These are phyloP conservation scores for Myzus persicae DNA, from an alignment of 1,140 invertebrate genomes.

Conservation along the genomic window DNA sequence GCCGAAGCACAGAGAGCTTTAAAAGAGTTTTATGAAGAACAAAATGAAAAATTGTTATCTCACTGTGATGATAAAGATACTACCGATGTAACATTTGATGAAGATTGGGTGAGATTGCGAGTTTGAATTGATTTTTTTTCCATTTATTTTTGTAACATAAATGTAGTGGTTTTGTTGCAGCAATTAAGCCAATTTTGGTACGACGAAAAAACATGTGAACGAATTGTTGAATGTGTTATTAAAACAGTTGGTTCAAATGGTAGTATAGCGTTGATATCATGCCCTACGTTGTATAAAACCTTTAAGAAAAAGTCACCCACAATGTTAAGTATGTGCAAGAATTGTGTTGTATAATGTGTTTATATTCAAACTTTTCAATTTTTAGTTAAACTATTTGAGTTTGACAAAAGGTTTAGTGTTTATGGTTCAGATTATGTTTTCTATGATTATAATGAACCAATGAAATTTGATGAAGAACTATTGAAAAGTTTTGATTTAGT, in stretches of 20 bases:
- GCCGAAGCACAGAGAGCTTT: slow-evolving; percentile 78
- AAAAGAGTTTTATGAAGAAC: slow-evolving; percentile 83
- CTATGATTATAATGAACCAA: slow-evolving; percentile 89
- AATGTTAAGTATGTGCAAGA: slow-evolving; percentile 58
- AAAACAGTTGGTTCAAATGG: slow-evolving; percentile 67
- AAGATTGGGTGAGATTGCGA: slow-evolving; percentile 79
- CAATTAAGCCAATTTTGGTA: slow-evolving; percentile 99
- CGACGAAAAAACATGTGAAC: slow-evolving; percentile 76
- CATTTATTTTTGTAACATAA: neutral
- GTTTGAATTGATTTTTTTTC: neutral
- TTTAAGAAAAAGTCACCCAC: slow-evolving; percentile 70
- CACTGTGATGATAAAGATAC: slow-evolving; percentile 65
- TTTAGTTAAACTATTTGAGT: slow-evolving; percentile 83
- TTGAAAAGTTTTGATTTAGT: slow-evolving; percentile 80
- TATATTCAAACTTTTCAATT: slow-evolving; percentile 62
- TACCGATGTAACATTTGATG: slow-evolving; percentile 70
- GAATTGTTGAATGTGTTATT: slow-evolving; percentile 73
- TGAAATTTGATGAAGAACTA: slow-evolving; percentile 73
- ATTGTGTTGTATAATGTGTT: neutral
- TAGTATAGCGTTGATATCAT: slow-evolving; percentile 85
- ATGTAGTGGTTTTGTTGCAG: slow-evolving; percentile 69
- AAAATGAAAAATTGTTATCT: slow-evolving; percentile 68
- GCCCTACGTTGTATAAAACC: slow-evolving; percentile 80
- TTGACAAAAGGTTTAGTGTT: slow-evolving; percentile 79
- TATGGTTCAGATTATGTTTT: slow-evolving; percentile 83